These are phyloP conservation scores for Acleris laterana DNA, from an alignment of 2,888 invertebrate genomes.

Conservation along the genomic window DNA sequence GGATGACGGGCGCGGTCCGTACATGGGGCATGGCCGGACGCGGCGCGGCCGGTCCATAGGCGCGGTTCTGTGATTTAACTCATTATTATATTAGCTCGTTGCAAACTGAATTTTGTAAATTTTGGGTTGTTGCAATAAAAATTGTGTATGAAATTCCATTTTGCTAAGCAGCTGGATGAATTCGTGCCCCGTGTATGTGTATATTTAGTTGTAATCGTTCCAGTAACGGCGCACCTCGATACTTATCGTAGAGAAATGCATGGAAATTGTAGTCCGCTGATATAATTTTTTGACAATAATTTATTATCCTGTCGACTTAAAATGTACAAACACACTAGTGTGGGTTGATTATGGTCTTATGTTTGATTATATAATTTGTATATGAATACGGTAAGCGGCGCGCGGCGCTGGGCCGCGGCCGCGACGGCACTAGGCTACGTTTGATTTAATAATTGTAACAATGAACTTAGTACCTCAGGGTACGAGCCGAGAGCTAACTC, in stretches of 20 bases:
- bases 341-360: slow-evolving; percentile 41
- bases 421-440: slow-evolving; percentile 39
- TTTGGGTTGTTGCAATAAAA: slow-evolving; percentile 82
- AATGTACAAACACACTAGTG: slow-evolving; percentile 63
- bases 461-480: slow-evolving; percentile 56
- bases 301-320: slow-evolving; percentile 47
- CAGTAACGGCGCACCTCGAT: slow-evolving; percentile 42
- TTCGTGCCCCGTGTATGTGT: slow-evolving; percentile 64
- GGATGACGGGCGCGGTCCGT: slow-evolving; percentile 54
- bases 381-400: slow-evolving; percentile 19
- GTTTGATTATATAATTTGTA: slow-evolving; percentile 31
- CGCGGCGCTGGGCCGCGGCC: slow-evolving; percentile 40
- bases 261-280: slow-evolving; percentile 28
- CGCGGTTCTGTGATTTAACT: slow-evolving; percentile 64
- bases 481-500: slow-evolving; percentile 66
- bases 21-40: slow-evolving; percentile 60
- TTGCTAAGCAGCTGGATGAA: slow-evolving; percentile 58
- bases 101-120: slow-evolving; percentile 64
- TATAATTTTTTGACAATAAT: slow-evolving; percentile 44
- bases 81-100: slow-evolving; percentile 55
- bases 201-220: slow-evolving; percentile 62
- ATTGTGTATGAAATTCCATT: slow-evolving; percentile 66
- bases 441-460: slow-evolving; percentile 56
- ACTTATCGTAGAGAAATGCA: slow-evolving; percentile 22
- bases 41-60: slow-evolving; percentile 44